Conservation (phyloP, 2,113 vertebrate genomes). For the Platycercus adscitus region DNA sequence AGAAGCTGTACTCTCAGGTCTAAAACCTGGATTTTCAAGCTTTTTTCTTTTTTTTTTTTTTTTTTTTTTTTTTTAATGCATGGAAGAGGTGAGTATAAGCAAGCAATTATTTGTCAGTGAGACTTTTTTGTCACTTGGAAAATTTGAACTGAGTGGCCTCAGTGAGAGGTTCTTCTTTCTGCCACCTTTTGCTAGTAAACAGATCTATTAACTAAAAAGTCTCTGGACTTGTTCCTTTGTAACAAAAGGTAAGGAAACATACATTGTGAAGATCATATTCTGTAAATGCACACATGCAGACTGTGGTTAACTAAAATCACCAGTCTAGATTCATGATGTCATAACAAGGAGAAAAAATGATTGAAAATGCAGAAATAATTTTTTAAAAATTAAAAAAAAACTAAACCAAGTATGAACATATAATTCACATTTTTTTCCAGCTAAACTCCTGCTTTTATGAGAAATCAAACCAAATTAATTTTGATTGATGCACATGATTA, state of each 20-base stretch:
- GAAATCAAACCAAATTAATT: neutral
- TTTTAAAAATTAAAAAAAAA: rapidly evolving
- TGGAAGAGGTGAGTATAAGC: neutral
- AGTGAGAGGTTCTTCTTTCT: neutral
- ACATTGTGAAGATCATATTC: neutral
- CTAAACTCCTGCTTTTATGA: neutral
- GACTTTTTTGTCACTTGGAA: neutral
- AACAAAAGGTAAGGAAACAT: neutral
- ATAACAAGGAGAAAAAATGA: neutral
- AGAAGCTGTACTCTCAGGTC: neutral
- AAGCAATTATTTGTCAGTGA: neutral
- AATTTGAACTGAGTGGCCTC: neutral
- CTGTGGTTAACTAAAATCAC: neutral
- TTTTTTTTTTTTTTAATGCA: neutral
- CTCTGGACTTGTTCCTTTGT: neutral
- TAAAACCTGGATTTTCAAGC: neutral
- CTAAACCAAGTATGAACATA: neutral
- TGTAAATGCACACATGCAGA: neutral
- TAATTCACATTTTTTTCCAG: neutral
- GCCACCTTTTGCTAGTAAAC: neutral
- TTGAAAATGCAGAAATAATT: neutral
- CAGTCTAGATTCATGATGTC: neutral
- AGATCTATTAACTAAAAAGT: neutral
- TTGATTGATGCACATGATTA: neutral
- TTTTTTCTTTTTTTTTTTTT: neutral